These are phyloP conservation scores for Zootermopsis nevadensis DNA, from an alignment of 2,888 invertebrate species.

Conservation along the genomic window DNA sequence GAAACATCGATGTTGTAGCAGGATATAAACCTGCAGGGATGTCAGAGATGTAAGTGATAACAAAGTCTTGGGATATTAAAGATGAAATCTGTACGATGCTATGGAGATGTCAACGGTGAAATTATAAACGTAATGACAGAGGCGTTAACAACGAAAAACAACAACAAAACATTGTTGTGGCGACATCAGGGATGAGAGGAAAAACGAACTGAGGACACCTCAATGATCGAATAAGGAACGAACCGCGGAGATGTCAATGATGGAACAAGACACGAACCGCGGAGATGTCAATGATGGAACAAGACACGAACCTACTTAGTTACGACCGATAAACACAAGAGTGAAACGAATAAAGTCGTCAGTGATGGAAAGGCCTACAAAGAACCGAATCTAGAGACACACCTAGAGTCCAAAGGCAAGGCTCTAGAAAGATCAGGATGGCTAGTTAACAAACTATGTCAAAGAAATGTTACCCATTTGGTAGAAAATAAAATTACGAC, in stretches of 20 bases:
- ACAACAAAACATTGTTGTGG: neutral
- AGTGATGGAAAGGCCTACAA: no score
- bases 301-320: no score
- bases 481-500: no score
- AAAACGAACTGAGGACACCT: neutral
- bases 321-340: no score
- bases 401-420: no score
- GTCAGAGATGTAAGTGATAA: neutral
- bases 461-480: no score
- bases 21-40: neutral
- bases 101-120: constrained; percentile 10
- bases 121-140: neutral
- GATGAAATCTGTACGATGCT: neutral
- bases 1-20: neutral
- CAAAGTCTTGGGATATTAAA: neutral
- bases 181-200: neutral
- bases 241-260: neutral
- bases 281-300: neutral
- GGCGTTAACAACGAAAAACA: neutral
- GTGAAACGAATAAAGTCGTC: no score
- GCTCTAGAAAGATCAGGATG: no score
- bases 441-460: no score
- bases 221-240: neutral
- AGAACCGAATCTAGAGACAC: no score
- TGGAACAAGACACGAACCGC: neutral